Conservation (phyloP, 2,113 vertebrate species). For the Desmodus rotundus region DNA sequence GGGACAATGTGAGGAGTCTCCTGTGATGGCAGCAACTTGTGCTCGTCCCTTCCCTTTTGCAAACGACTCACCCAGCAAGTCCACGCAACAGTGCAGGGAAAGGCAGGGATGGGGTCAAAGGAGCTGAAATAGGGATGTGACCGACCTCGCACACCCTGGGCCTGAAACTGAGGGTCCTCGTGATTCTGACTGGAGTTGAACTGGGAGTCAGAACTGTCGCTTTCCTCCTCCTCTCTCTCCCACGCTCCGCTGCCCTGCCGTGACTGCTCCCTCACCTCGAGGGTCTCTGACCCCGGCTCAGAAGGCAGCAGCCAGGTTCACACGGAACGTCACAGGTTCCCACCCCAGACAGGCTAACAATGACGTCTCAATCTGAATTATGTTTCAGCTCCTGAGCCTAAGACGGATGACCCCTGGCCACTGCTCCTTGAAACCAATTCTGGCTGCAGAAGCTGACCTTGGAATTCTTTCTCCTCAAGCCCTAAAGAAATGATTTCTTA, state of each 20-base stretch:
- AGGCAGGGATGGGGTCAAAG: not conserved
- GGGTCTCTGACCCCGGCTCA: not conserved
- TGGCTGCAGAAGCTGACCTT: not conserved
- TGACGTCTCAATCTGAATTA: not conserved
- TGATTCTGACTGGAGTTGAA: too few relatives aligned
- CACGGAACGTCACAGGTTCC: accelerated
- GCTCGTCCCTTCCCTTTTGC: not conserved
- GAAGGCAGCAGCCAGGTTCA: not conserved
- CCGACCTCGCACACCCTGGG: too few relatives aligned
- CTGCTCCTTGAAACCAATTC: not conserved
- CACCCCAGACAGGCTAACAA: not conserved
- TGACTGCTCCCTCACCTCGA: too few relatives aligned
- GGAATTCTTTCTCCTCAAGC: not conserved
- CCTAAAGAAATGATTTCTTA: not conserved
- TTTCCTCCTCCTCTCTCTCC: too few relatives aligned
- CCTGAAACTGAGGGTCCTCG: not conserved
- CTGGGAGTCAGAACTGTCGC: accelerated
- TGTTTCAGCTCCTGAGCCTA: not conserved
- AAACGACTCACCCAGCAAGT: not conserved
- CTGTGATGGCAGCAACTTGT: not conserved
- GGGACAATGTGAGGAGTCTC: not conserved
- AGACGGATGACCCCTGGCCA: not conserved
- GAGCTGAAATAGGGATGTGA: not conserved
- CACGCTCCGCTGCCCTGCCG: too few relatives aligned
- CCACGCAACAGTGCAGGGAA: not conserved